These are phyloP conservation scores for Brachyhypopomus gauderio DNA, from an alignment of 2,113 vertebrate genomes.

Conservation along the genomic window DNA sequence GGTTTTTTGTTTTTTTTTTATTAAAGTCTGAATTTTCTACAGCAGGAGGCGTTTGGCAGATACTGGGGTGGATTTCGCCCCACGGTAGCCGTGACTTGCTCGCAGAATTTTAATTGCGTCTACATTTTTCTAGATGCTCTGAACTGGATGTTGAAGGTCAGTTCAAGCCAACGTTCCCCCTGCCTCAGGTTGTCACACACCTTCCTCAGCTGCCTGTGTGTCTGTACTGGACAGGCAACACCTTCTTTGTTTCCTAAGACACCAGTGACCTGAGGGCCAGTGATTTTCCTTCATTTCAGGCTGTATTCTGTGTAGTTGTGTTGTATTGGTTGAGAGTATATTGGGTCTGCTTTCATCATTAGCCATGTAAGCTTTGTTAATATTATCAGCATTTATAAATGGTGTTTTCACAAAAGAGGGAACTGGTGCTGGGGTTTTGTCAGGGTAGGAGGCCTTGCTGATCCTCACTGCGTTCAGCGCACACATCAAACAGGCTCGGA, in stretches of 20 bases:
- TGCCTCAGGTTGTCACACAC: not conserved
- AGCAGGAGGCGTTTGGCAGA: not conserved
- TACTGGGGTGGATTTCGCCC: not conserved
- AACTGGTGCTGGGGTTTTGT: not conserved
- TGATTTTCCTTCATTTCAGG: not conserved
- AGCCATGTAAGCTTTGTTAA: constrained; percentile 2
- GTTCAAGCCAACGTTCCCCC: not conserved
- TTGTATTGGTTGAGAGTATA: not conserved
- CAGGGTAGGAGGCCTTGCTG: not conserved
- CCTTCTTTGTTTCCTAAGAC: not conserved
- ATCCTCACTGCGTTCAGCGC: not conserved
- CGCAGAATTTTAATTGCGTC: not conserved
- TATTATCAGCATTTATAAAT: not conserved
- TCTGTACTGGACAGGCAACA: not conserved
- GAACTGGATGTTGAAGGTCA: not conserved
- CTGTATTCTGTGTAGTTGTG: not conserved
- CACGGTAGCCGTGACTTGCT: not conserved
- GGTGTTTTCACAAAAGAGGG: constrained; percentile 3
- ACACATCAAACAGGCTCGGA: not conserved
- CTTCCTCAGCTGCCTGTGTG: not conserved
- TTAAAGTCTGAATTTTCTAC: not conserved
- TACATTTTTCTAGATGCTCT: not conserved
- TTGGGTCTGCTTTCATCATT: constrained; percentile 10
- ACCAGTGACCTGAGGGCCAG: not conserved
- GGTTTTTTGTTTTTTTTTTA: not conserved